A percentile compares a stretch with the other conserved stretches of the same genome.
phyloP scores from a whole-genome alignment of 2,113 vertebrate genomes.

The Eretmochelys imbricata region DNA sequence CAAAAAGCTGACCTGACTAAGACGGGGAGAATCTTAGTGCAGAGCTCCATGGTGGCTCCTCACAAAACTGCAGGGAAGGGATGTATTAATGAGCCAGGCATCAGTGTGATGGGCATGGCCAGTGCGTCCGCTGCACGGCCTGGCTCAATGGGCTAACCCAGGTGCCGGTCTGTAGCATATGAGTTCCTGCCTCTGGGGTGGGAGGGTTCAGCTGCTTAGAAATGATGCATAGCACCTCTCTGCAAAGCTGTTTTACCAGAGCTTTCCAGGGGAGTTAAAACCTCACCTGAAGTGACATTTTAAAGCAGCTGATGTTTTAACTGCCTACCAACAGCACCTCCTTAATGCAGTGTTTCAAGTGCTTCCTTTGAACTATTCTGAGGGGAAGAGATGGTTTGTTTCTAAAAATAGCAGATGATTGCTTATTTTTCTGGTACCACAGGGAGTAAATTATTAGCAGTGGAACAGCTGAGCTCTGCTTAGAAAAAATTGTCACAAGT shows the following conservation, averaged over 20 bases:
- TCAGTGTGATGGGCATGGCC: not conserved
- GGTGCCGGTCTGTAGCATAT: not conserved
- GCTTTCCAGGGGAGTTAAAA: not conserved
- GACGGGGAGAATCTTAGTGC: not conserved
- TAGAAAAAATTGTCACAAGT: not conserved
- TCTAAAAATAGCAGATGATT: not conserved
- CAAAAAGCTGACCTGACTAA: not conserved
- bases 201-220: not conserved
- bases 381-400: rapidly evolving
- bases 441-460: not conserved
- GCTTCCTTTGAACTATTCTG: not conserved
- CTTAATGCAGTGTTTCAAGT: not conserved
- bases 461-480: not conserved
- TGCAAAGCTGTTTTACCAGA: not conserved
- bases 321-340: not conserved
- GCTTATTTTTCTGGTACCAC: not conserved
- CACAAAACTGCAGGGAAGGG: not conserved
- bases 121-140: not conserved
- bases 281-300: not conserved
- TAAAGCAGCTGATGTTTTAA: not conserved
- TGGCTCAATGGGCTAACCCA: not conserved
- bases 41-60: not conserved
- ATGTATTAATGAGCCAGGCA: not conserved
- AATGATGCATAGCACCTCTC: not conserved
- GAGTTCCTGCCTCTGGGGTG: not conserved